phyloP scores from a whole-genome alignment of 2,888 invertebrate species.

The Cepaea hortensis region DNA sequence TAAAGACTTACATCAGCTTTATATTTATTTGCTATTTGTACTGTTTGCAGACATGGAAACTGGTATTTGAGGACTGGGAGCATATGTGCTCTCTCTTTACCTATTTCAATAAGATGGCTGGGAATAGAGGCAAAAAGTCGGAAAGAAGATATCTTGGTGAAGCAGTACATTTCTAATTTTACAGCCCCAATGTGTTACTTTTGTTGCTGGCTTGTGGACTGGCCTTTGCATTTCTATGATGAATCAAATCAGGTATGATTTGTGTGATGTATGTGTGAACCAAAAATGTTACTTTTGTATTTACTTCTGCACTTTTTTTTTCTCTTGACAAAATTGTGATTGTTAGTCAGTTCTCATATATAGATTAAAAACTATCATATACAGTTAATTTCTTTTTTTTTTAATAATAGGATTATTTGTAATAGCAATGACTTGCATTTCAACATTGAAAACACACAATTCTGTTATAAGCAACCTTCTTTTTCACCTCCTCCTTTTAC shows the following conservation, averaged over 20 bases:
- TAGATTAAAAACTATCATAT: too few species aligned
- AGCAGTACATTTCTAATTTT: constrained; percentile 19
- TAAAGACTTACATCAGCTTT: too few species aligned
- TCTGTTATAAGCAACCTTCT: too few species aligned
- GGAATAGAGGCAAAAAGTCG: constrained; percentile 18
- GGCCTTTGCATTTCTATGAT: constrained; percentile 41
- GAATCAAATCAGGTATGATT: constrained; percentile 45
- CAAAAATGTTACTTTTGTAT: too few species aligned
- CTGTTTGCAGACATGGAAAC: constrained; percentile 22
- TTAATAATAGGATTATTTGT: too few species aligned
- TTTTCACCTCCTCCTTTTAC: too few species aligned
- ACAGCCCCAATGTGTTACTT: constrained; percentile 36
- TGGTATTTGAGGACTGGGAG: constrained; percentile 17
- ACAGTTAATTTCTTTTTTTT: too few species aligned
- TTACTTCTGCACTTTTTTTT: background rate
- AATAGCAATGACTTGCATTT: too few species aligned
- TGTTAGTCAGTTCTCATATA: background rate
- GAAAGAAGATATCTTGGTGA: constrained; percentile 42
- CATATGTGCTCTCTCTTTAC: constrained; percentile 37
- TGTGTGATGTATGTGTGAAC: background rate
- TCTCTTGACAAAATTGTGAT: background rate
- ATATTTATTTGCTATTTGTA: background rate
- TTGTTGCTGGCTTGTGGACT: constrained; percentile 44
- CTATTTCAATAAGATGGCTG: constrained; percentile 39
- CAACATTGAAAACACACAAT: too few species aligned